Evolutionary conservation across 2,888 invertebrate species (phyloP).

Genomic region (Onchidella celtica): DNA sequence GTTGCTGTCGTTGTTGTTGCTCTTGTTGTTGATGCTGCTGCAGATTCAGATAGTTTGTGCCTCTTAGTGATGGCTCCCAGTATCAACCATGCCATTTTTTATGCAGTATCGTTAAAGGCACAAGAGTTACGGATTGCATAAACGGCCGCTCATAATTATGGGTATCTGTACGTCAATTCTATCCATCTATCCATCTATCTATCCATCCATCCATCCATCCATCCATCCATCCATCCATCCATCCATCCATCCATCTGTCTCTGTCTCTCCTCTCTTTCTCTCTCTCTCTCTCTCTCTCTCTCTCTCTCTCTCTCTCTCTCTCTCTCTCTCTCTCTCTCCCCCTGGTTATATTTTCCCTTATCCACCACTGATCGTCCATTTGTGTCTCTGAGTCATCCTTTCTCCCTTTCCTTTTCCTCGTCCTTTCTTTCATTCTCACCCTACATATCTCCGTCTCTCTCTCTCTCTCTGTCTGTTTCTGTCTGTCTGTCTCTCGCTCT

Average conservation of each 20-base stretch:
- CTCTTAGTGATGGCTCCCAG: too few relatives aligned
- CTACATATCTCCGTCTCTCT: slow-evolving; percentile 7
- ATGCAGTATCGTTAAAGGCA: too few relatives aligned
- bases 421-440: slow-evolving; percentile 19
- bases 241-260: slow-evolving; percentile 29
- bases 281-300: slow-evolving; percentile 39
- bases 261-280: slow-evolving; percentile 38
- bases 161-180: too few relatives aligned
- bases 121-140: too few relatives aligned
- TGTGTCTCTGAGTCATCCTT: slow-evolving; percentile 1
- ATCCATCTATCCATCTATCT: too few relatives aligned
- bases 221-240: too few relatives aligned
- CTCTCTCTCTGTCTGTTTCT: slow-evolving; percentile 29
- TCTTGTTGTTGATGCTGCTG: too few relatives aligned
- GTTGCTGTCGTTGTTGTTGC: too few relatives aligned
- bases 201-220: too few relatives aligned
- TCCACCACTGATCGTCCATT: slow-evolving; percentile 19
- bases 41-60: too few relatives aligned
- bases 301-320: slow-evolving; percentile 2
- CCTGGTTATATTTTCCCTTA: slow-evolving; percentile 17
- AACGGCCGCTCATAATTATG: too few relatives aligned
- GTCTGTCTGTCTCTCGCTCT: background rate
- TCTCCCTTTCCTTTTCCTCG: background rate
- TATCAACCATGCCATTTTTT: too few relatives aligned
- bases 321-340: slow-evolving; percentile 31